Conservation (phyloP, 2,113 vertebrate species). For the Bubo scandiacus region DNA sequence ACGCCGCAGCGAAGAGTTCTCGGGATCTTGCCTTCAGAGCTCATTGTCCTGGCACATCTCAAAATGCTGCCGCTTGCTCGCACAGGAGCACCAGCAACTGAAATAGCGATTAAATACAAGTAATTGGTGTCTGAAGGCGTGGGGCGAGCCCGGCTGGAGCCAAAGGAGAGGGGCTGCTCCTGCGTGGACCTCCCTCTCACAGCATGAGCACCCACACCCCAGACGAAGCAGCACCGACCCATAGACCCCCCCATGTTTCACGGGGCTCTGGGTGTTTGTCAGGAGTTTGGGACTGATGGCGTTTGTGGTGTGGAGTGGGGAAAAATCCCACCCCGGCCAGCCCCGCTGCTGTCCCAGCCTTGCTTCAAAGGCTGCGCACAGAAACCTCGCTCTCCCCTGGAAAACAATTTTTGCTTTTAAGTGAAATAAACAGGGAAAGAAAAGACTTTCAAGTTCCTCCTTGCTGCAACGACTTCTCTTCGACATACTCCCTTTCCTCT, state of each 20-base stretch:
- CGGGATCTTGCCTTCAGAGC: neutral
- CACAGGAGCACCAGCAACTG: neutral
- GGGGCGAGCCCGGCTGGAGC: neutral
- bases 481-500: conserved; percentile 54
- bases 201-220: neutral
- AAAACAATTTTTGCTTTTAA: conserved; percentile 12
- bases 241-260: rapidly evolving
- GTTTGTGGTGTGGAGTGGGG: neutral
- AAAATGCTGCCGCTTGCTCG: rapidly evolving
- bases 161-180: neutral
- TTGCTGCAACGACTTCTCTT: conserved; percentile 65
- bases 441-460: conserved; percentile 64
- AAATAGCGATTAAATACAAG: neutral
- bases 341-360: neutral
- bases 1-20: neutral
- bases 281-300: rapidly evolving
- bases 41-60: rapidly evolving
- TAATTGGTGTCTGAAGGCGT: rapidly evolving
- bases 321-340: neutral
- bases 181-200: neutral
- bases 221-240: neutral
- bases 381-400: neutral
- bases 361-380: neutral
- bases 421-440: conserved; percentile 48
- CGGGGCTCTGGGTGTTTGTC: neutral